Base-by-base conservation (phyloP, 2,888 invertebrate genomes). In the Margaritifera margaritifera region DNA sequence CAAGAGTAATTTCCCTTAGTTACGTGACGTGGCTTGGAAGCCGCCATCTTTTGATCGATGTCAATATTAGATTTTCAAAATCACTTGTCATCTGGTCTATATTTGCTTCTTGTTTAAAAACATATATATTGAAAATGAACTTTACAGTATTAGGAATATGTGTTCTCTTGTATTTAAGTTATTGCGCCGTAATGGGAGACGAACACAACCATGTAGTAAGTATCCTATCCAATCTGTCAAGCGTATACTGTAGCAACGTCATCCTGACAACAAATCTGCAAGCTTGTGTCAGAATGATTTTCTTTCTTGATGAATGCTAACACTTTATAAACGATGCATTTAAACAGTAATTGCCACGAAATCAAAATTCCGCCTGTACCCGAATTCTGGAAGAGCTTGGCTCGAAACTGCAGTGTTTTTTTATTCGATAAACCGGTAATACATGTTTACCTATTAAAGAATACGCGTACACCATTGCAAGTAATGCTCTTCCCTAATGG, bases 141-240 rank as follows among this genome's bases (percentile, higher is more conserved):
- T 58, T 62, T n/a, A 78, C 68, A 60, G 51, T 57, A 66, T 72
- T 75, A 52, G 62, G 55, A 66, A 54, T 75, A 42, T 62, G 69
- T 27, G 11, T 75, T 24, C 2, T 77, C 24, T 25, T 80, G 52
- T 59, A 78, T 59, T 72, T 77, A 66, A 68, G 71, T 61, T 66
- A 75, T 51, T 69, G 61, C 66, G 66, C 72, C n/a, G 84, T 78
- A n/a, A 74, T 83, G 74, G 89, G 91, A 63, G 95, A 95, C 89
- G 95, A 95, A 91, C 95, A 95, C 90, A 93, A 92, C 90, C 95
- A 95, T 90, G 90, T 92, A 87, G 94, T 94, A 91, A 93, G 94
- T 92, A 75, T 56, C 57, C 61, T 62, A 56, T 22, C 62, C 24
- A 20, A 15, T 27, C 54, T 42, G 42, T 42, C 42, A 42, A 42